These are phyloP conservation scores for Phymanthus crucifer DNA, from an alignment of 92 coral and sea anemone genomes.

Conservation along the genomic window DNA sequence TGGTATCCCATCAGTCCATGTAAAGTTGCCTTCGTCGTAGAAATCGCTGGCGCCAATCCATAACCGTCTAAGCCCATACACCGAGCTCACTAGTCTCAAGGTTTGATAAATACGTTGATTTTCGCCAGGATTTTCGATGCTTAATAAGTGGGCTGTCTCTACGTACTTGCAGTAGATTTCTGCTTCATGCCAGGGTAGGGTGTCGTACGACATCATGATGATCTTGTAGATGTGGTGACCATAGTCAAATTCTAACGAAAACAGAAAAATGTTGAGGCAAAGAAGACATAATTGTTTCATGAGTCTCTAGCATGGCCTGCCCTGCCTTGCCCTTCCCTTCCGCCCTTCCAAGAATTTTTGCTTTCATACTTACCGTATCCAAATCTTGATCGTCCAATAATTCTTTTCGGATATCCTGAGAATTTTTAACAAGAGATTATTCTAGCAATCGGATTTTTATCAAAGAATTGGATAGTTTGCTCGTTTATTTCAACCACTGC, in stretches of 20 bases:
- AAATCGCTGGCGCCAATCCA: conserved; percentile 76
- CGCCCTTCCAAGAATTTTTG: no score
- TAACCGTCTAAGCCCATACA: conserved; percentile 47
- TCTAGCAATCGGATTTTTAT: no score
- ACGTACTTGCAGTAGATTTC: conserved; percentile 59
- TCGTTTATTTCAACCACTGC: no score
- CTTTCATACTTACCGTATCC: conserved; percentile 48
- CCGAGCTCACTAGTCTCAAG: conserved; percentile 38
- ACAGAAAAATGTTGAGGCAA: no score
- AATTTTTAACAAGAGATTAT: neutral
- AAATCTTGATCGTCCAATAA: conserved; percentile 27
- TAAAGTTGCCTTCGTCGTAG: conserved; percentile 41
- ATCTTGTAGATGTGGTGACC: conserved; percentile 58
- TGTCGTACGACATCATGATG: conserved; percentile 47
- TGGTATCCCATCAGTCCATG: conserved; percentile 51
- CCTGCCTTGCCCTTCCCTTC: no score
- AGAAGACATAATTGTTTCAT: no score
- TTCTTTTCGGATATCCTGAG: conserved; percentile 46
- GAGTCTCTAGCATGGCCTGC: no score
- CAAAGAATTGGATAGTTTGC: no score
- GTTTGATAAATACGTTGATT: conserved; percentile 26
- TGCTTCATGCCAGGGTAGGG: conserved; percentile 76
- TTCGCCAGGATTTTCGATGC: conserved; percentile 30
- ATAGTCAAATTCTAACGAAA: conserved; percentile 48
- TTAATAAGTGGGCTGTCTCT: conserved; percentile 62